A percentile compares a stretch with the other conserved stretches of the same genome.
Conservation (phyloP, 2,113 vertebrate genomes). For the Notothenia rossii region DNA sequence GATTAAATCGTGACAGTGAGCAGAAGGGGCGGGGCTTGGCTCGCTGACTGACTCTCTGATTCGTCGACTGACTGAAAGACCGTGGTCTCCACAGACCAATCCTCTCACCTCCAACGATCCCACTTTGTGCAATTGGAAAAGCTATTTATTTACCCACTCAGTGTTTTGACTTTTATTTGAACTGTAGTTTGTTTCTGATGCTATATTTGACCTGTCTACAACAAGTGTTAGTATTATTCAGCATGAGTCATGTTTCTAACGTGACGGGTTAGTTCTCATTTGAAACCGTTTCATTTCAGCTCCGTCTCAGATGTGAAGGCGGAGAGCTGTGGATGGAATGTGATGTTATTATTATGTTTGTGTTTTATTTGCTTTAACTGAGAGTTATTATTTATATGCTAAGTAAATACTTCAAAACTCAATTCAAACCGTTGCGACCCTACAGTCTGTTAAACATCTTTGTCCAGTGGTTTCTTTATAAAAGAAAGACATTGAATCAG, state of each 20-base stretch:
- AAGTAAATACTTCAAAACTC: conserved; percentile 16
- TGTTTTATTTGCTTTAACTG: conserved; percentile 28
- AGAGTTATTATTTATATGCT: conserved; percentile 53
- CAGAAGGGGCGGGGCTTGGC: conserved; percentile 7
- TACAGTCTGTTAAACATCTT: not conserved
- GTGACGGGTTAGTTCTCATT: conserved; percentile 36
- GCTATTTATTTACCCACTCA: conserved; percentile 96
- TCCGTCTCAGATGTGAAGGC: conserved; percentile 15
- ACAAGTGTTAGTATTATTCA: conserved; percentile 73
- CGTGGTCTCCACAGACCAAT: conserved; percentile 76
- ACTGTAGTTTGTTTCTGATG: conserved; percentile 82
- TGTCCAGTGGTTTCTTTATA: conserved; percentile 11
- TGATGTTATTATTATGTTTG: conserved; percentile 2
- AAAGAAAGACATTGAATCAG: not conserved
- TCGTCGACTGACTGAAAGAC: conserved; percentile 63
- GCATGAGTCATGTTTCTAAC: conserved; percentile 47
- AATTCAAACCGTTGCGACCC: conserved; percentile 20
- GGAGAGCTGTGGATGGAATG: conserved; percentile 1
- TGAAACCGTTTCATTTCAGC: not conserved
- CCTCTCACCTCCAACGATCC: conserved; percentile 85
- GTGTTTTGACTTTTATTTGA: conserved; percentile 83
- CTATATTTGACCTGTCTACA: conserved; percentile 60
- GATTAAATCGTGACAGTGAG: conserved; percentile 94
- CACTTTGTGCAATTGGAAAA: conserved; percentile 90
- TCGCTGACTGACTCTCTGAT: conserved; percentile 56